phyloP scores from a whole-genome alignment of 1,140 invertebrate species.

The Stegodyphus dumicola region DNA sequence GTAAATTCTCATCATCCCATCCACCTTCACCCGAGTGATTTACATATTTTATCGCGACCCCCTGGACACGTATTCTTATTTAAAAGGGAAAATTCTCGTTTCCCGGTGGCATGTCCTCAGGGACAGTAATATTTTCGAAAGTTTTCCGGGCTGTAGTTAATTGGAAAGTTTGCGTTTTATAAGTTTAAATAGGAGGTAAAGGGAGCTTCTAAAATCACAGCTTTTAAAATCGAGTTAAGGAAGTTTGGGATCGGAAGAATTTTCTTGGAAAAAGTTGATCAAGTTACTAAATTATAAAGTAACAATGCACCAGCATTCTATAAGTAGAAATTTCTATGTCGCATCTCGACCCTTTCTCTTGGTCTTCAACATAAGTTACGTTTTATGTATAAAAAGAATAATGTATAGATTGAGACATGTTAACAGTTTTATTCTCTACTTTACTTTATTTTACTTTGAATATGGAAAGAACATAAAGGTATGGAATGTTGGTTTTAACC shows the following conservation, averaged over 20 bases:
- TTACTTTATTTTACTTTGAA: no score
- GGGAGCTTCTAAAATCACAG: not conserved
- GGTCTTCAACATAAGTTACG: no score
- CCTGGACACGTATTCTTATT: conserved; percentile 1
- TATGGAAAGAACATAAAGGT: no score
- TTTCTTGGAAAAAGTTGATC: no score
- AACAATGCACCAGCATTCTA: no score
- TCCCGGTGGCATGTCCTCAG: not conserved
- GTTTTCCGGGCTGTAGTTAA: conserved; percentile 16
- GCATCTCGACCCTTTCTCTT: no score
- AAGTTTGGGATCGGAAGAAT: not conserved
- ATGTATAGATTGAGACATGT: no score
- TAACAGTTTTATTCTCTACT: no score
- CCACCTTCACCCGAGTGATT: conserved; percentile 3
- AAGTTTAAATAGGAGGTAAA: conserved; percentile 17
- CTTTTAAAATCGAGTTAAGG: conserved; percentile 5
- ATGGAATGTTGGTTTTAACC: no score
- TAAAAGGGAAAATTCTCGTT: conserved; percentile 4
- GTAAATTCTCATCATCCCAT: conserved; percentile 34
- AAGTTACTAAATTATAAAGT: no score
- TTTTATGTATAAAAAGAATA: no score
- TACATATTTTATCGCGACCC: conserved; percentile 36
- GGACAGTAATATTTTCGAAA: conserved; percentile 29
- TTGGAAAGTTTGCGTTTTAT: conserved; percentile 45
- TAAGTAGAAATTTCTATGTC: no score